These are phyloP conservation scores for Champsocephalus esox DNA, from an alignment of 2,797 vertebrate species.

Conservation along the genomic window DNA sequence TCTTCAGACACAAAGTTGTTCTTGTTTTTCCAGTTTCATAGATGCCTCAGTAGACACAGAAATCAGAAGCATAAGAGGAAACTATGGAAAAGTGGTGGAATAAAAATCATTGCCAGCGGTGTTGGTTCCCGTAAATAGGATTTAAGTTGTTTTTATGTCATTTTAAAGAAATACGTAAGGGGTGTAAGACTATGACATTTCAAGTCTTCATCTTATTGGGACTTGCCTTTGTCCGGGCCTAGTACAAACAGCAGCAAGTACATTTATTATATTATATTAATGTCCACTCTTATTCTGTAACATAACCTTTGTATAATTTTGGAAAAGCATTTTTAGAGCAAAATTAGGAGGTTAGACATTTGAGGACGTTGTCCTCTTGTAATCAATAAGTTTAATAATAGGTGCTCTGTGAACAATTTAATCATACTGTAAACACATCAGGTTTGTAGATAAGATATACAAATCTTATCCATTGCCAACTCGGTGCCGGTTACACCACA, in stretches of 20 bases:
- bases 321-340: too few species aligned
- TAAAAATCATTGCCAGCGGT: constrained; percentile 38
- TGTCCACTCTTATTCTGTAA: not conserved
- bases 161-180: constrained; percentile 29
- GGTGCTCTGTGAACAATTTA: too few species aligned
- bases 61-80: constrained; percentile 38
- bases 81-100: constrained; percentile 24
- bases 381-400: too few species aligned
- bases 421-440: too few species aligned
- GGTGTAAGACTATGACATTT: not conserved
- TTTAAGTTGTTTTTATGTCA: constrained; percentile 31
- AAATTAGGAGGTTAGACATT: too few species aligned
- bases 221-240: not conserved
- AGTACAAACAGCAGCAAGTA: not conserved
- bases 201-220: not conserved
- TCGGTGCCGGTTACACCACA: too few species aligned
- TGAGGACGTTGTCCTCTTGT: too few species aligned
- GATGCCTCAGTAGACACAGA: constrained; percentile 32
- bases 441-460: too few species aligned
- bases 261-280: not conserved
- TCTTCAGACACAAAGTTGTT: constrained; percentile 59
- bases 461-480: too few species aligned
- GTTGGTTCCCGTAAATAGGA: constrained; percentile 8
- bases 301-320: not conserved
- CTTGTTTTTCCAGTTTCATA: constrained; percentile 38